Conservation (phyloP, 2,888 invertebrate species). For the Prosapia bicincta region DNA sequence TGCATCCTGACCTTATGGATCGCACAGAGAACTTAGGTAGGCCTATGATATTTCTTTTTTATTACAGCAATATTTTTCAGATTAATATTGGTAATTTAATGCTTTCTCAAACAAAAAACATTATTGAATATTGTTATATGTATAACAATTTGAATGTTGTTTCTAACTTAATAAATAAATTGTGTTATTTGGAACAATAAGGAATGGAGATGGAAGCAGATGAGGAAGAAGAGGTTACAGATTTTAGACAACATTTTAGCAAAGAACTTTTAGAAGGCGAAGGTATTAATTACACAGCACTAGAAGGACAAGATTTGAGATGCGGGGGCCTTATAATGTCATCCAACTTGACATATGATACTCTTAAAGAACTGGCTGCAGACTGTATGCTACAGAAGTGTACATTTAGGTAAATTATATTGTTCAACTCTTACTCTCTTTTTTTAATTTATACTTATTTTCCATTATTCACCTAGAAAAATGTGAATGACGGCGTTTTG, state of each 20-base stretch:
- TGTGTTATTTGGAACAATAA: conserved; percentile 15
- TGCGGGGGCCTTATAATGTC: conserved; percentile 69
- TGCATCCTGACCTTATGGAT: conserved; percentile 71
- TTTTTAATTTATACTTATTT: too few relatives aligned
- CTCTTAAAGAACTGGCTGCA: conserved; percentile 58
- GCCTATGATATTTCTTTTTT: too few relatives aligned
- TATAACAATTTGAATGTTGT: too few relatives aligned
- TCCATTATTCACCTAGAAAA: too few relatives aligned
- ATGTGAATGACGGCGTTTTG: too few relatives aligned
- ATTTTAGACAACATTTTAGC: conserved; percentile 68
- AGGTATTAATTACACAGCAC: conserved; percentile 68
- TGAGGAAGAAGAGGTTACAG: conserved; percentile 69
- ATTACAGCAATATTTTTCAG: too few relatives aligned
- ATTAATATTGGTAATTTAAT: too few relatives aligned
- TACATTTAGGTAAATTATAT: conserved; percentile 55
- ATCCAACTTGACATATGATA: conserved; percentile 58
- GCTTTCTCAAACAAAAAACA: too few relatives aligned
- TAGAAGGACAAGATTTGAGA: conserved; percentile 69
- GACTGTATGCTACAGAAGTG: conserved; percentile 77
- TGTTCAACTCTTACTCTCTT: background rate
- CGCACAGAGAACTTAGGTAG: conserved; percentile 68
- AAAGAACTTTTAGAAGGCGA: conserved; percentile 59
- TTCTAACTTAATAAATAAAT: too few relatives aligned
- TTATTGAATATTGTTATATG: too few relatives aligned
- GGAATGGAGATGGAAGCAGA: conserved; percentile 67